Evolutionary conservation across 1,140 invertebrate species (phyloP), one percentile per base, ranked within the genome.

Genomic region (Pseudachorutes palmiensis): DNA sequence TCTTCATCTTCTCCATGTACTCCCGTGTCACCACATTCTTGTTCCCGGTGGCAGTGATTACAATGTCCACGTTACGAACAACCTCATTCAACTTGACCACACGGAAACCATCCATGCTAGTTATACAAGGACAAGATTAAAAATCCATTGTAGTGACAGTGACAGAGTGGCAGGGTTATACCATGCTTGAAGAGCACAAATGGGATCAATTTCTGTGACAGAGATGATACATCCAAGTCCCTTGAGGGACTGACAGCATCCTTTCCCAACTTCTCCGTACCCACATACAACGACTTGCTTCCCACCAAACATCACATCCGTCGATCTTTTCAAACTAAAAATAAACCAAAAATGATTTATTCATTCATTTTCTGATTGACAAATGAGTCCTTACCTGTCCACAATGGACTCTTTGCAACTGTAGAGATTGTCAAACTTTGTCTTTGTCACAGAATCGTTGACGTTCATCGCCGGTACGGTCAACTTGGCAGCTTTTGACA

Each of bases 401-500:
- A 93, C 84, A 74, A 93, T 90, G 64, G 88, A 90, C 80, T 93
- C 90, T 31, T 90, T 83, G 79, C 92, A 96, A 72, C 90, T 92
- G 78, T 96, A 96, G 28, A 96, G 81, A 80, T 95, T 98, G 78
- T 98, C 95, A 79, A 97, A 98, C 82, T 97, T 98, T n/a, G 93
- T 97, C 83, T 98, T 98, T 0, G 94, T 98, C 9, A 98, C 94
- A 28, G 92, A 96, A 80, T 98, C 95, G 77, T 98, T 98, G 32
- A 98, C 94, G 81, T 98, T 98, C 92, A 98, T 98, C 1, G 96
- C 95, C 1, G 95, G 95, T n/a, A 97, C 92, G 19, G 88, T 89
- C 45, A 98, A 81, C 80, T 97, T 96, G 62, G 90, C 90, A 29
- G 91, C 88, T 81, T 97, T 97, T 22, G 92, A 94, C 32, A 98